phyloP scores from a whole-genome alignment of 2,797 vertebrate genomes.

The Sphenodon punctatus region DNA sequence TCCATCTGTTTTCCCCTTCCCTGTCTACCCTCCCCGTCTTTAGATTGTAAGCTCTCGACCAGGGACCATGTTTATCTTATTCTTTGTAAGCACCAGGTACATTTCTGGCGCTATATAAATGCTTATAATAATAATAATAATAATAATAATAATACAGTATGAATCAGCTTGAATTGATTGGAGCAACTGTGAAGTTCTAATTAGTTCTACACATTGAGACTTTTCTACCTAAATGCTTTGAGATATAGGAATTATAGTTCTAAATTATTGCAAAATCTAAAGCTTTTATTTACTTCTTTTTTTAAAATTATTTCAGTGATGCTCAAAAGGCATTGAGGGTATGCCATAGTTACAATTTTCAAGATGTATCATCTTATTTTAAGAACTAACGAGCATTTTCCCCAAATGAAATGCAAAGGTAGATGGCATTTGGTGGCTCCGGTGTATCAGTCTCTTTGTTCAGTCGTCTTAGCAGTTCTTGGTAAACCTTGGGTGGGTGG shows the following conservation, averaged over 20 bases:
- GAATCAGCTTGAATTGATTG: slow-evolving; percentile 52
- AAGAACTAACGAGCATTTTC: slow-evolving; percentile 2
- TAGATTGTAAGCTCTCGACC: too few relatives aligned
- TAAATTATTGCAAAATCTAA: slow-evolving; percentile 15
- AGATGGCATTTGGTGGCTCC: slow-evolving; percentile 38
- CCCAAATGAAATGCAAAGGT: background rate
- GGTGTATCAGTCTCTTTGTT: slow-evolving; percentile 22
- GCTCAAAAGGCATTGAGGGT: background rate
- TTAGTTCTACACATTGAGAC: slow-evolving; percentile 51
- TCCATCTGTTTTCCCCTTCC: too few relatives aligned
- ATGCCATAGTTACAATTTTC: background rate
- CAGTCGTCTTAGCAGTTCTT: background rate
- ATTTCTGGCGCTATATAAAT: too few relatives aligned
- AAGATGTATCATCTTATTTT: too few relatives aligned
- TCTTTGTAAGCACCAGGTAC: too few relatives aligned
- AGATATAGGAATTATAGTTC: background rate
- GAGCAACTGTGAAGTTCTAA: slow-evolving; percentile 59
- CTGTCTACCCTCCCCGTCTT: too few relatives aligned
- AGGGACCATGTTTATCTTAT: too few relatives aligned
- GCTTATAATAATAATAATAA: too few relatives aligned
- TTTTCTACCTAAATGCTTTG: slow-evolving; percentile 23
- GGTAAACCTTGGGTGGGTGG: background rate
- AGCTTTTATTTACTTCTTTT: slow-evolving; percentile 53
- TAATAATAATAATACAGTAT: too few relatives aligned
- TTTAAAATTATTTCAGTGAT: slow-evolving; percentile 37